Percentiles rank a stretch among this genome's conserved stretches.
Conservation (phyloP, 2,797 vertebrate species). For the Mastacembelus armatus region DNA sequence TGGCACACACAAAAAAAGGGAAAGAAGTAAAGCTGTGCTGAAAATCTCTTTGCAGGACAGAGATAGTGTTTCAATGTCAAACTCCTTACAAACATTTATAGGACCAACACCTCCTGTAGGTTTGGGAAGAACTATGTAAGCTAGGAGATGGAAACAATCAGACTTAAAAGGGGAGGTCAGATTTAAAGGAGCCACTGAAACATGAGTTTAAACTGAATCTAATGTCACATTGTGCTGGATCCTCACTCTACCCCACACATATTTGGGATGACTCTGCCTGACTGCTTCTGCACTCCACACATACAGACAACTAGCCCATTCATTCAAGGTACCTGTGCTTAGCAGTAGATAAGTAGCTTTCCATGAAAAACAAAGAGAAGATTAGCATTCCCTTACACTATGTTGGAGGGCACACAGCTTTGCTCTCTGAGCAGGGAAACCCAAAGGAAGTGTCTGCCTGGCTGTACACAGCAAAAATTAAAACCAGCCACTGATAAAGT, state of each 20-base stretch:
- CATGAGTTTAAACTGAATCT: conserved; percentile 69
- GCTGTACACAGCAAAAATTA: conserved; percentile 63
- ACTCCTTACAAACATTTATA: conserved; percentile 61
- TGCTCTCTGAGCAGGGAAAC: conserved; percentile 69
- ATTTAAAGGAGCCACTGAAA: conserved; percentile 55
- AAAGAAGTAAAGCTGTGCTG: conserved; percentile 67
- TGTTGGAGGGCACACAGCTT: conserved; percentile 76
- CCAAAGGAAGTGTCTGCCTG: conserved; percentile 57
- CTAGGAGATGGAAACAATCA: conserved; percentile 58
- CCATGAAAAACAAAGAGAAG: conserved; percentile 83
- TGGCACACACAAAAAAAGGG: conserved; percentile 74
- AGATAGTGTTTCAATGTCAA: conserved; percentile 83
- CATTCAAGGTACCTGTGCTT: conserved; percentile 84
- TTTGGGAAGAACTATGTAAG: conserved; percentile 51
- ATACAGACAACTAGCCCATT: conserved; percentile 90
- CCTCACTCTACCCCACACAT: conserved; percentile 82
- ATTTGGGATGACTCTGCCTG: conserved; percentile 83
- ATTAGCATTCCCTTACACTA: conserved; percentile 83
- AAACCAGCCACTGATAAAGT: conserved; percentile 66
- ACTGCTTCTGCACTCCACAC: conserved; percentile 80
- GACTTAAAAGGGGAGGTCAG: conserved; percentile 35
- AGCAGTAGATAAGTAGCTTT: conserved; percentile 86
- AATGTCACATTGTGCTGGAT: conserved; percentile 80
- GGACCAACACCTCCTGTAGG: conserved; percentile 72
- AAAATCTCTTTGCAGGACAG: conserved; percentile 64